Percentiles rank a stretch among this genome's conserved stretches.
These are phyloP conservation scores for Todiramphus chloris DNA, from an alignment of 2,113 vertebrate species.

Conservation along the genomic window DNA sequence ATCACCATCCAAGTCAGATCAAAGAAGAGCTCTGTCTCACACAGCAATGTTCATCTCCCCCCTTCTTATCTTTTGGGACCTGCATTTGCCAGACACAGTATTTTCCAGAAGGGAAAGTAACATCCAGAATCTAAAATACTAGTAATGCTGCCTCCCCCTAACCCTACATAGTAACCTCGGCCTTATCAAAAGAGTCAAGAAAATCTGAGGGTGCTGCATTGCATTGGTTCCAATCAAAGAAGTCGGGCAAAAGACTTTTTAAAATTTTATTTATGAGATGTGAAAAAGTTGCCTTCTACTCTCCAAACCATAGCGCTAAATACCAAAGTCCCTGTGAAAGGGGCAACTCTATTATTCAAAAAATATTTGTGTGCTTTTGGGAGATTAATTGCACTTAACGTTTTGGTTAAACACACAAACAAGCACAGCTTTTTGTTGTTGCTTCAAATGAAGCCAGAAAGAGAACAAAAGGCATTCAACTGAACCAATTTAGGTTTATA, in stretches of 20 bases:
- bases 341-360: constrained; percentile 9
- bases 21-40: constrained; percentile 52
- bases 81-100: constrained; percentile 26
- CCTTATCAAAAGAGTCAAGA: background rate
- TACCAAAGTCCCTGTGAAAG: constrained; percentile 47
- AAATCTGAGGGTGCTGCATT: background rate
- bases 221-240: background rate
- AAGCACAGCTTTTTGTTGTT: constrained; percentile 68
- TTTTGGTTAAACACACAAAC: constrained; percentile 68
- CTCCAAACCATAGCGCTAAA: constrained; percentile 54
- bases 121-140: background rate
- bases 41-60: background rate
- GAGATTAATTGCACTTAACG: constrained; percentile 43
- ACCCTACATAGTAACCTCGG: background rate
- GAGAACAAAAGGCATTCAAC: constrained; percentile 74
- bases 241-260: background rate
- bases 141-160: background rate
- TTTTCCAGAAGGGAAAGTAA: background rate
- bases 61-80: constrained; percentile 34
- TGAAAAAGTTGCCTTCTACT: constrained; percentile 42
- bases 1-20: background rate
- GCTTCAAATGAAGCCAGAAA: constrained; percentile 69
- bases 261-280: constrained; percentile 52
- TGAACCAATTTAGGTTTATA: constrained; percentile 65
- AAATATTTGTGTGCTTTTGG: constrained; percentile 51